Percentiles rank a stretch among this genome's conserved stretches.
These are phyloP conservation scores for Rhegmatorhina hoffmannsi DNA, from an alignment of 2,113 vertebrate genomes.

Conservation along the genomic window DNA sequence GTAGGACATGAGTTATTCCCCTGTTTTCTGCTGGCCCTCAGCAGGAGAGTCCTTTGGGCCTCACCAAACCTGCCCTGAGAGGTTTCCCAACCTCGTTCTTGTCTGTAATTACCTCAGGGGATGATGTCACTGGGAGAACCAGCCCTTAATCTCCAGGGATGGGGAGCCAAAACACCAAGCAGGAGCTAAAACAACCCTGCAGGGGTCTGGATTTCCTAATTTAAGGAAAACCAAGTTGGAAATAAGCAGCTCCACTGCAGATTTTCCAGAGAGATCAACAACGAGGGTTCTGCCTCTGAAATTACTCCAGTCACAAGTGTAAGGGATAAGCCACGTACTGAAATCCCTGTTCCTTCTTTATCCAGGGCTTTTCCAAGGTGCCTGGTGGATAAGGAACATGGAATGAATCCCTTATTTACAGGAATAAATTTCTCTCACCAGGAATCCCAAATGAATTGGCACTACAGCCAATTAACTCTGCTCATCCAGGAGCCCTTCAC, in stretches of 20 bases:
- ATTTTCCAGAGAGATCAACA: neutral
- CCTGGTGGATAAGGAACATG: neutral
- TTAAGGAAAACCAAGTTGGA: neutral
- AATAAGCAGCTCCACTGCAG: neutral
- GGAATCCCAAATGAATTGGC: neutral
- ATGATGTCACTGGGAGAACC: neutral
- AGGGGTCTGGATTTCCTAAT: neutral
- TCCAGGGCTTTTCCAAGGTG: neutral
- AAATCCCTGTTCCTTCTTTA: neutral
- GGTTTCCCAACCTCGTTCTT: neutral
- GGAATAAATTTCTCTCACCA: neutral
- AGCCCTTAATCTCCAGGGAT: neutral
- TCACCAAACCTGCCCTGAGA: neutral
- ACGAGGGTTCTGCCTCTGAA: neutral
- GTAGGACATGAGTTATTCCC: neutral
- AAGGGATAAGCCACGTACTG: neutral
- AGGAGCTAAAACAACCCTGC: no score
- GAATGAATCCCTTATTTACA: neutral
- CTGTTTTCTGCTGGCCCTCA: neutral
- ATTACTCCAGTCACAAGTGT: neutral
- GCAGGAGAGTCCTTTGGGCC: neutral
- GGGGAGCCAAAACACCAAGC: neutral
- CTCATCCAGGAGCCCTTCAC: neutral
- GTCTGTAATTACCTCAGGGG: neutral
- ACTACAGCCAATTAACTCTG: neutral